Percentiles rank a stretch among this genome's conserved stretches.
phyloP scores from a whole-genome alignment of 2,797 vertebrate genomes.

The Artibeus jamaicensis region DNA sequence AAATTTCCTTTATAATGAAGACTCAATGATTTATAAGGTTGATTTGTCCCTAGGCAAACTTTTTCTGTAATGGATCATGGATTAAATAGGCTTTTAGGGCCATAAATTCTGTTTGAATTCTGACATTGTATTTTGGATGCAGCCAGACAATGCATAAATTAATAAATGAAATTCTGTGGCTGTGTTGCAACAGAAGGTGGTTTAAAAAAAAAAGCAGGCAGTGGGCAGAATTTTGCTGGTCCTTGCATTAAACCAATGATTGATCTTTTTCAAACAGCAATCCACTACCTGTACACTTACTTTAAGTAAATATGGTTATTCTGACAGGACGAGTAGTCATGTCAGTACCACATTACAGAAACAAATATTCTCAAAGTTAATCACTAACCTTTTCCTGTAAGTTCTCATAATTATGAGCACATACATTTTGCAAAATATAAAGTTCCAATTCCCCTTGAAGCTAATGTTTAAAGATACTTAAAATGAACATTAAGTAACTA shows the following conservation, averaged over 20 bases:
- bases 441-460: not conserved
- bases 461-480: constrained; percentile 25
- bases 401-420: not conserved
- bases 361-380: constrained; percentile 40
- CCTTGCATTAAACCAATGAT: not conserved
- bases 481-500: not conserved
- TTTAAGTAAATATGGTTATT: constrained; percentile 32
- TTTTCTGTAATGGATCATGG: constrained; percentile 5
- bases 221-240: constrained; percentile 24
- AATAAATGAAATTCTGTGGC: constrained; percentile 43
- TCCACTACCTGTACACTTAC: not conserved
- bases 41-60: not conserved
- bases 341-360: not conserved
- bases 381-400: constrained; percentile 15
- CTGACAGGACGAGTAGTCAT: not conserved
- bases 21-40: not conserved
- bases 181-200: constrained; percentile 14
- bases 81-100: not conserved
- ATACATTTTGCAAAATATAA: constrained; percentile 38
- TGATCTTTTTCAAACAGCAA: constrained; percentile 19
- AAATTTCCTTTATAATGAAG: not conserved
- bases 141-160: constrained; percentile 37
- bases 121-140: constrained; percentile 11
- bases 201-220: constrained; percentile 32
- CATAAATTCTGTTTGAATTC: not conserved